Evolutionary conservation across 2,888 invertebrate species (phyloP).

Genomic region (Acanthacorydalis orientalis): DNA sequence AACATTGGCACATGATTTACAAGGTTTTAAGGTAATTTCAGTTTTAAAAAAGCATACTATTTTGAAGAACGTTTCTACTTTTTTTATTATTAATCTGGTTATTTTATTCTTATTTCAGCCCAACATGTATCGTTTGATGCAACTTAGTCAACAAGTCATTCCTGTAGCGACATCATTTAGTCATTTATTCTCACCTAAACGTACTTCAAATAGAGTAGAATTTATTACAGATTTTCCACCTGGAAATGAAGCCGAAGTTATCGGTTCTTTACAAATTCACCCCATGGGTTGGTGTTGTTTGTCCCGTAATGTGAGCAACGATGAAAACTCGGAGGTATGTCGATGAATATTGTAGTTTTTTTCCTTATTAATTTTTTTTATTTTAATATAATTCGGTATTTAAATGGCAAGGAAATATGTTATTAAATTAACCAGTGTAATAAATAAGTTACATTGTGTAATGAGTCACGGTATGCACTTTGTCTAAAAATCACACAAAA

Average conservation of each 20-base stretch:
- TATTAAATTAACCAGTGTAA: neutral
- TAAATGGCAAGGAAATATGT: neutral
- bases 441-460: neutral
- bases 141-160: conserved; percentile 65
- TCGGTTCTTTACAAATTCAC: conserved; percentile 75
- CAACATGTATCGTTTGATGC: conserved; percentile 77
- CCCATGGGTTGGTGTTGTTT: conserved; percentile 82
- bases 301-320: conserved; percentile 72
- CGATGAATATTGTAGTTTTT: neutral
- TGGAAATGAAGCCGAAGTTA: conserved; percentile 75
- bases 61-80: too few relatives aligned
- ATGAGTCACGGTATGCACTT: too few relatives aligned
- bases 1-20: conserved; percentile 61
- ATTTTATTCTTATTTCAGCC: conserved; percentile 65
- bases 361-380: neutral
- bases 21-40: conserved; percentile 57
- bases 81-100: too few relatives aligned
- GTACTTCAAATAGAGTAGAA: conserved; percentile 71
- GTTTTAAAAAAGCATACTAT: too few relatives aligned
- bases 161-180: conserved; percentile 68
- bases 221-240: conserved; percentile 79
- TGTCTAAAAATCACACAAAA: too few relatives aligned
- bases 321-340: conserved; percentile 67
- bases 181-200: conserved; percentile 56
- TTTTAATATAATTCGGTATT: neutral